Conservation (phyloP, 2,113 vertebrate species). For the Nyctereutes procyonoides region DNA sequence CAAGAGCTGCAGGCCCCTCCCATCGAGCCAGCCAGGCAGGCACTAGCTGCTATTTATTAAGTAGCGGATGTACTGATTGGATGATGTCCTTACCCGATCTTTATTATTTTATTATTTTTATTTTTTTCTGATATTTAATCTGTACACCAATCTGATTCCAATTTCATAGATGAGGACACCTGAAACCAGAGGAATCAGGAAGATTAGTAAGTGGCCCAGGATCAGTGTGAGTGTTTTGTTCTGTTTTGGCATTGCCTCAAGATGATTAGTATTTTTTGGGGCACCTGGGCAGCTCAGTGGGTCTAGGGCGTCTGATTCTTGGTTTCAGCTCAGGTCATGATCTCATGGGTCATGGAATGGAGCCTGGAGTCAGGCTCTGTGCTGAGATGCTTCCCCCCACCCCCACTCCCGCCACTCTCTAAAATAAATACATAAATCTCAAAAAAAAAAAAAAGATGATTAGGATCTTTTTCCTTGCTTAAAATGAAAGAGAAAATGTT, state of each 20-base stretch:
- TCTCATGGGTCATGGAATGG: neutral
- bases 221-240: neutral
- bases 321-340: neutral
- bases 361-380: neutral
- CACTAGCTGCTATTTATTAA: neutral
- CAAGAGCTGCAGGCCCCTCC: neutral
- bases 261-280: neutral
- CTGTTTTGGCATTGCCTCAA: neutral
- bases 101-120: neutral
- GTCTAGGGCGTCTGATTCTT: neutral
- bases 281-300: neutral
- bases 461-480: neutral
- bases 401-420: neutral
- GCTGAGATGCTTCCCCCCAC: neutral
- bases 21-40: neutral
- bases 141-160: neutral
- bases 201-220: neutral
- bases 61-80: neutral
- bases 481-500: slow-evolving; percentile 39
- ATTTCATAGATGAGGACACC: neutral
- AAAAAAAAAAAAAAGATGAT: neutral
- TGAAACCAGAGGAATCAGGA: neutral
- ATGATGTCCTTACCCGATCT: neutral
- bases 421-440: neutral
- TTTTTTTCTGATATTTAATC: neutral